Evolutionary conservation across 2,113 vertebrate genomes (phyloP).

Genomic region (Larimichthys crocea): DNA sequence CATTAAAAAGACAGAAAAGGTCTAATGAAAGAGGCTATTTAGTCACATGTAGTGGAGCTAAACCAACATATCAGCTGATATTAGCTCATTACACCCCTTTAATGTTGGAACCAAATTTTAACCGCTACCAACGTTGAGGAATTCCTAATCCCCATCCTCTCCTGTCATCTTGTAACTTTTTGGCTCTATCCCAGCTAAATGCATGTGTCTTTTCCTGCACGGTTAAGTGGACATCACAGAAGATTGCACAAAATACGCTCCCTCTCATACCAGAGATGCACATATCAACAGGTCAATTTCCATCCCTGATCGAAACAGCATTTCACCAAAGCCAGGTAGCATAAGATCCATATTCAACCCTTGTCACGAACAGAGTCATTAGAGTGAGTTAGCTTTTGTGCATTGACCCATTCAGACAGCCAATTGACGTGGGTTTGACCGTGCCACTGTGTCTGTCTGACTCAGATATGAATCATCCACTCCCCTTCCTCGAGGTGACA

Average conservation of each 20-base stretch:
- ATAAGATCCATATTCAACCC: background rate
- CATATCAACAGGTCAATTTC: background rate
- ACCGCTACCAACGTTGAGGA: background rate
- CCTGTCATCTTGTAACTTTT: too few species aligned
- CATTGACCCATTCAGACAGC: conserved; percentile 19
- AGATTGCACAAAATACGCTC: background rate
- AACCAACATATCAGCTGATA: too few species aligned
- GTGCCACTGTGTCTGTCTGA: conserved; percentile 16
- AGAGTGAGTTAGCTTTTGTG: background rate
- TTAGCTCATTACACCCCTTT: too few species aligned
- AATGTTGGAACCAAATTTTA: too few species aligned
- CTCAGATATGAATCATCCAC: conserved; percentile 37
- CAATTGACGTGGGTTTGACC: background rate
- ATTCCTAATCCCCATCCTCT: background rate
- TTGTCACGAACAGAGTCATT: conserved; percentile 10
- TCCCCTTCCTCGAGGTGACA: conserved; percentile 4
- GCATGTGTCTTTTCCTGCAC: background rate
- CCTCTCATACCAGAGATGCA: background rate
- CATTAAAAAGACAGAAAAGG: background rate
- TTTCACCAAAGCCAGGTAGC: background rate
- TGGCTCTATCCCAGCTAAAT: background rate
- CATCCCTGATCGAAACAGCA: background rate
- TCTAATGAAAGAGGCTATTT: too few species aligned
- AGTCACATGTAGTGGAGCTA: too few species aligned
- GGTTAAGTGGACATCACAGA: background rate